A percentile compares a stretch with the other conserved stretches of the same genome.
Evolutionary conservation across 2,113 vertebrate genomes (phyloP).

Genomic region (Balaeniceps rex): DNA sequence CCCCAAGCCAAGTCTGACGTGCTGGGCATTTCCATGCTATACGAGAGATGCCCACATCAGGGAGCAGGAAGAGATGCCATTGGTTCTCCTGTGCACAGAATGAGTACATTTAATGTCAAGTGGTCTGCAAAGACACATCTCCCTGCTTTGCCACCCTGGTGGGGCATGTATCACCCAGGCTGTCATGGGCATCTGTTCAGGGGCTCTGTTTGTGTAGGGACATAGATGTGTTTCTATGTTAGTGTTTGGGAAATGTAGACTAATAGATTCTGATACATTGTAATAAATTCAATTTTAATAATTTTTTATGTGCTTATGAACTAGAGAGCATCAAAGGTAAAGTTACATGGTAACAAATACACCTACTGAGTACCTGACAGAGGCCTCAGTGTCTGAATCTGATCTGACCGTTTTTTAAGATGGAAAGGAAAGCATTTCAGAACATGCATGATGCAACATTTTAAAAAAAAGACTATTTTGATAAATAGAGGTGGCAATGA

Average conservation of each 20-base stretch:
- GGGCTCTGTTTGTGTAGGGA: background rate
- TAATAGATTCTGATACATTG: background rate
- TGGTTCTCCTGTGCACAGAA: background rate
- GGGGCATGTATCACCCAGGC: background rate
- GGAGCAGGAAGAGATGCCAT: background rate
- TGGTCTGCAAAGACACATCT: background rate
- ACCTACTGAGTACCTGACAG: background rate
- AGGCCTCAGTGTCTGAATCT: background rate
- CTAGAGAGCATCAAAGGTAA: background rate
- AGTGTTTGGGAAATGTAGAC: background rate
- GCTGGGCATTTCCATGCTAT: background rate
- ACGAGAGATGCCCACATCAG: background rate
- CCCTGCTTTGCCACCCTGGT: background rate
- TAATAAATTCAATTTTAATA: background rate
- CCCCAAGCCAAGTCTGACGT: background rate
- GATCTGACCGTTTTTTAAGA: background rate
- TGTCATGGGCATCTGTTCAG: background rate
- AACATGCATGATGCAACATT: background rate
- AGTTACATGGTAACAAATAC: background rate
- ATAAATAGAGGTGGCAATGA: background rate
- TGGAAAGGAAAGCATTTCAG: background rate
- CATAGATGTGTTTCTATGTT: background rate
- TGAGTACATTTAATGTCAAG: fast-evolving
- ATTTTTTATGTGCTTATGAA: background rate
- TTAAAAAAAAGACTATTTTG: background rate